These are phyloP conservation scores for Andrena trimmerana DNA, from an alignment of 2,888 invertebrate species.

Conservation along the genomic window DNA sequence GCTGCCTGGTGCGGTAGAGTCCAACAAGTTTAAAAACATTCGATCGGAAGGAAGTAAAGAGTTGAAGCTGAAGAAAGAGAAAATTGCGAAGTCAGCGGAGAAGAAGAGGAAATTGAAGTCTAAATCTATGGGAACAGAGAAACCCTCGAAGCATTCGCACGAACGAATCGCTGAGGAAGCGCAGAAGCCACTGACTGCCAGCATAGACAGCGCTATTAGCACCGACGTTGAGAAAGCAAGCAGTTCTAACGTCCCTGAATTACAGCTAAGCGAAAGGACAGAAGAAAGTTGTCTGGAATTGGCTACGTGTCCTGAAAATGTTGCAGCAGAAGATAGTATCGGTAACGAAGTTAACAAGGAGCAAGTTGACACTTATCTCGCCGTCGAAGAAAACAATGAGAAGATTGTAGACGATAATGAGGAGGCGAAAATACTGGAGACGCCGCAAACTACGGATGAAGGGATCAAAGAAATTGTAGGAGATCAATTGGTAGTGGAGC, in stretches of 20 bases:
- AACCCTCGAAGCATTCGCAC: not conserved
- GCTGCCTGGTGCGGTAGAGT: constrained; percentile 24
- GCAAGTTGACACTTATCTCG: not conserved
- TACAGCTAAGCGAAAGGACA: not conserved
- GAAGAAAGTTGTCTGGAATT: not conserved
- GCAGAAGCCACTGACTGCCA: not conserved
- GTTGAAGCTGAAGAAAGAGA: constrained; percentile 75
- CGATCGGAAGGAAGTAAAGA: constrained; percentile 80
- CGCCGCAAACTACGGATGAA: not conserved
- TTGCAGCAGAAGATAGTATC: not conserved
- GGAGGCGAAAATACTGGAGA: not conserved
- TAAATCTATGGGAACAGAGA: constrained; percentile 7
- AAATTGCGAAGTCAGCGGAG: constrained; percentile 14
- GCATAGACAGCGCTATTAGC: no score
- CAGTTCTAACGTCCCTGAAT: not conserved
- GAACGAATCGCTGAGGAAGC: not conserved
- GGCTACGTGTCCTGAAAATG: not conserved
- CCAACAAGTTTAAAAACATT: constrained; percentile 75
- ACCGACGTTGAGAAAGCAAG: not conserved
- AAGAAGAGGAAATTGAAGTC: constrained; percentile 21
- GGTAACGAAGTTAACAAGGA: not conserved
- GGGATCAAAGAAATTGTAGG: not conserved
- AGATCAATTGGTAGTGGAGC: not conserved
- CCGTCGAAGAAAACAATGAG: not conserved
- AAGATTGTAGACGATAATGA: not conserved